Conservation (phyloP, 1,140 invertebrate genomes). For the Pomacea maculata region DNA sequence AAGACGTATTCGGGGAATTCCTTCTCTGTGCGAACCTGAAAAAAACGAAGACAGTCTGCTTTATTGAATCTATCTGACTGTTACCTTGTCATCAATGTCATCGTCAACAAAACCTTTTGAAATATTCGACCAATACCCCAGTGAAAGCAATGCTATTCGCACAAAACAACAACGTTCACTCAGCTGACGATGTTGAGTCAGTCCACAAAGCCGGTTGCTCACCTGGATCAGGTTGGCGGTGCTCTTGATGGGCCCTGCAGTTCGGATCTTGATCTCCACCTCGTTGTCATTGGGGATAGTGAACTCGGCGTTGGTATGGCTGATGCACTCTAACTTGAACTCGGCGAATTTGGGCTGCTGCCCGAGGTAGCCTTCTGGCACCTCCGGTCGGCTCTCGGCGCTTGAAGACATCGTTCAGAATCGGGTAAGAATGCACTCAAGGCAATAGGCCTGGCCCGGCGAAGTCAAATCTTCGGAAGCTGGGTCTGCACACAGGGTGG, state of each 20-base stretch:
- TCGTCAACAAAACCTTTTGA: not conserved
- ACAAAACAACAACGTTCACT: too few relatives aligned
- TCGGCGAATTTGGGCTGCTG: constrained; percentile 50
- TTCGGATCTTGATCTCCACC: constrained; percentile 44
- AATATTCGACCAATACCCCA: not conserved
- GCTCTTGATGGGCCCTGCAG: constrained; percentile 41
- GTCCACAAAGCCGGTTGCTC: too few relatives aligned
- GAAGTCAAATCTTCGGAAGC: too few relatives aligned
- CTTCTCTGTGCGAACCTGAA: constrained; percentile 19
- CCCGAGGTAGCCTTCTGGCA: constrained; percentile 59
- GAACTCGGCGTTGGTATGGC: constrained; percentile 28
- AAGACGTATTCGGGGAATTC: constrained; percentile 45
- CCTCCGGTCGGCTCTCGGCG: constrained; percentile 34
- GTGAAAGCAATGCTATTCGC: too few relatives aligned
- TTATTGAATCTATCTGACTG: not conserved
- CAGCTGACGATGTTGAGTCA: too few relatives aligned
- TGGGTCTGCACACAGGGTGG: too few relatives aligned
- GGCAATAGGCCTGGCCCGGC: too few relatives aligned
- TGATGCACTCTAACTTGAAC: constrained; percentile 39
- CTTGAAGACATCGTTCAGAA: too few relatives aligned
- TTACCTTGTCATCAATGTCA: not conserved
- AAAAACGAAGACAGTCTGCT: not conserved
- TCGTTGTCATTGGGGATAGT: constrained; percentile 24
- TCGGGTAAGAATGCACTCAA: too few relatives aligned
- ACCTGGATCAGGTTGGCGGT: constrained; percentile 50